phyloP scores from a whole-genome alignment of 2,888 invertebrate genomes.

The Brachyptera risi region DNA sequence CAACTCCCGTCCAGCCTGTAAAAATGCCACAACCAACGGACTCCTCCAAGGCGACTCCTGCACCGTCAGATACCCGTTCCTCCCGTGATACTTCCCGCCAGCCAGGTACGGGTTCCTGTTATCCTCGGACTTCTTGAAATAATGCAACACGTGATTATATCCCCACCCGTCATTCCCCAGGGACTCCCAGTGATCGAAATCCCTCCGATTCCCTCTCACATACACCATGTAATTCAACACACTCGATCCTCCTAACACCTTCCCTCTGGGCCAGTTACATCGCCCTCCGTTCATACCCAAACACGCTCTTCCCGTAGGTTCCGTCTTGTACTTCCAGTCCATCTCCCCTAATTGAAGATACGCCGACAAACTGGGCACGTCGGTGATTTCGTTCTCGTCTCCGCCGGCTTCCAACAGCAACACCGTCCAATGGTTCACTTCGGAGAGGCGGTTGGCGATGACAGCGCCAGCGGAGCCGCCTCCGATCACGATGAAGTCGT shows the following conservation, averaged over 20 bases:
- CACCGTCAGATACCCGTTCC: slow-evolving; percentile 70
- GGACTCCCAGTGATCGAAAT: slow-evolving; percentile 86
- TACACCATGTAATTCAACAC: slow-evolving; percentile 89
- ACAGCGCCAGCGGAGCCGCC: slow-evolving; percentile 90
- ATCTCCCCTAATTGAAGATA: slow-evolving; percentile 80
- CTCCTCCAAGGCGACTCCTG: slow-evolving; percentile 84
- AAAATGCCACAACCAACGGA: slow-evolving; percentile 75
- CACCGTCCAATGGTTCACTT: slow-evolving; percentile 50
- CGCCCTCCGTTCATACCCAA: slow-evolving; percentile 75
- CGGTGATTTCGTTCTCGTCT: slow-evolving; percentile 83
- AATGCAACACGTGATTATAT: slow-evolving; percentile 75
- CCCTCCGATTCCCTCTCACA: slow-evolving; percentile 74
- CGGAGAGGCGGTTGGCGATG: slow-evolving; percentile 75
- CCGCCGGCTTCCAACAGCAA: slow-evolving; percentile 80
- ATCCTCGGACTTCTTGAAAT: slow-evolving; percentile 88
- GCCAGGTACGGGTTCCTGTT: slow-evolving; percentile 80
- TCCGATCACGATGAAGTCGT: slow-evolving; percentile 80
- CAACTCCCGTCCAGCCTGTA: slow-evolving; percentile 75
- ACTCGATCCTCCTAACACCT: slow-evolving; percentile 84
- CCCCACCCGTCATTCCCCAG: slow-evolving; percentile 87
- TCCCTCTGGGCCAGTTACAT: slow-evolving; percentile 87
- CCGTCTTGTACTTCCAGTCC: slow-evolving; percentile 88
- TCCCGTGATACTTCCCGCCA: slow-evolving; percentile 60
- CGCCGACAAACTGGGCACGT: slow-evolving; percentile 81
- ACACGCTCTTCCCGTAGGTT: slow-evolving; percentile 75